Evolutionary conservation across 2,113 vertebrate species (phyloP).

Genomic region (Bos javanicus): DNA sequence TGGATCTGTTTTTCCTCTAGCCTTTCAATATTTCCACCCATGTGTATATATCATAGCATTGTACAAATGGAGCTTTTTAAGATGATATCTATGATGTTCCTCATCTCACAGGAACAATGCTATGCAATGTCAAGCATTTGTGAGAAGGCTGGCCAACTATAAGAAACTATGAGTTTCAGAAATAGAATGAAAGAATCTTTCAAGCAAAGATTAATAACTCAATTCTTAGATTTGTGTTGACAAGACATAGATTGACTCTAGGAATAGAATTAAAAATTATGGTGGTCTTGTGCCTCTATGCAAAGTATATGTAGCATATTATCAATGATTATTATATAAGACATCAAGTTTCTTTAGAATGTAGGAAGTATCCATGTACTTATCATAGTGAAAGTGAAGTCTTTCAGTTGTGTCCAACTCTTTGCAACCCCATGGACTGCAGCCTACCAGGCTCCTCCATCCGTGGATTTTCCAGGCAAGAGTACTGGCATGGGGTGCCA

Average conservation of each 20-base stretch:
- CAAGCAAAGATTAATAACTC: not conserved
- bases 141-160: not conserved
- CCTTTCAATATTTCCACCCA: not conserved
- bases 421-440: too few relatives aligned
- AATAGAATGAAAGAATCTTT: not conserved
- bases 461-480: too few relatives aligned
- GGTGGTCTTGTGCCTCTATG: not conserved
- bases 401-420: too few relatives aligned
- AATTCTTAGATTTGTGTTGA: not conserved
- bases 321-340: not conserved
- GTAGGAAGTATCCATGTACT: not conserved
- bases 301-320: not conserved
- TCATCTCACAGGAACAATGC: not conserved
- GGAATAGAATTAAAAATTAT: not conserved
- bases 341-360: not conserved
- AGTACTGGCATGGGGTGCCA: too few relatives aligned
- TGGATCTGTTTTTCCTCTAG: not conserved
- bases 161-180: not conserved
- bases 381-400: not conserved
- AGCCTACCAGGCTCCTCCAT: too few relatives aligned
- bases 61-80: not conserved
- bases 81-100: not conserved
- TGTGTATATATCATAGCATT: not conserved
- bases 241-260: not conserved
- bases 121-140: not conserved